A percentile compares a stretch with the other conserved stretches of the same genome.
Evolutionary conservation across 2,113 vertebrate species (phyloP).

Genomic region (Salminus brasiliensis): DNA sequence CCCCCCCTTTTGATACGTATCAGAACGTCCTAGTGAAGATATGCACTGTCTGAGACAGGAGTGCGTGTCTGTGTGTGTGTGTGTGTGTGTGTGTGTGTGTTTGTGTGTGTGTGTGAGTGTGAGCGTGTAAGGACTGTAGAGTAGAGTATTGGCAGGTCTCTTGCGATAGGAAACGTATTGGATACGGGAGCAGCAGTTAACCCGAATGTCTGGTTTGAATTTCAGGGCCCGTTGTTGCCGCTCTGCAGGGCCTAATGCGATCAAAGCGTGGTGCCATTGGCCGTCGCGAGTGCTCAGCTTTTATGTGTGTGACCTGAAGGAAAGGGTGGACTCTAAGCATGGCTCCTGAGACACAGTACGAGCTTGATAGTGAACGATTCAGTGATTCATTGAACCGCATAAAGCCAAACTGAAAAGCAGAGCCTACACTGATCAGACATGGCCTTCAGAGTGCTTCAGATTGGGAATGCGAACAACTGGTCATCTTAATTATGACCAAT

Average conservation of each 20-base stretch:
- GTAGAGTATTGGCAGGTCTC: not conserved
- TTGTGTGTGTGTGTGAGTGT: no score
- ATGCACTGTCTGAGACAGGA: not conserved
- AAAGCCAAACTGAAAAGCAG: not conserved
- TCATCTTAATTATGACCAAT: no score
- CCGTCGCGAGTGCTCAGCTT: not conserved
- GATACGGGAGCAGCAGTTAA: not conserved
- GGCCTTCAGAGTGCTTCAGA: not conserved
- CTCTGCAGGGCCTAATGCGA: not conserved
- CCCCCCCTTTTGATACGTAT: not conserved
- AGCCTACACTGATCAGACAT: not conserved
- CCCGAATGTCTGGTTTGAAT: constrained; percentile 3
- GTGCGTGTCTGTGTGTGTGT: not conserved
- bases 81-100: not conserved
- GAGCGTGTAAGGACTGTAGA: no score
- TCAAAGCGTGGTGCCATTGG: not conserved
- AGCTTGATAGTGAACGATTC: not conserved
- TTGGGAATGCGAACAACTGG: no score
- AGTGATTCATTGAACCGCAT: not conserved
- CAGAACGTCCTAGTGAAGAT: not conserved
- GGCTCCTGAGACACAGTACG: not conserved
- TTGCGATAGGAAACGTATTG: not conserved
- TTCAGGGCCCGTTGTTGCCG: not conserved
- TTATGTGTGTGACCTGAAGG: constrained; percentile 1
- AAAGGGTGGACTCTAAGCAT: not conserved